Conservation (phyloP, 1,140 invertebrate species). For the Tetragnatha versicolor region DNA sequence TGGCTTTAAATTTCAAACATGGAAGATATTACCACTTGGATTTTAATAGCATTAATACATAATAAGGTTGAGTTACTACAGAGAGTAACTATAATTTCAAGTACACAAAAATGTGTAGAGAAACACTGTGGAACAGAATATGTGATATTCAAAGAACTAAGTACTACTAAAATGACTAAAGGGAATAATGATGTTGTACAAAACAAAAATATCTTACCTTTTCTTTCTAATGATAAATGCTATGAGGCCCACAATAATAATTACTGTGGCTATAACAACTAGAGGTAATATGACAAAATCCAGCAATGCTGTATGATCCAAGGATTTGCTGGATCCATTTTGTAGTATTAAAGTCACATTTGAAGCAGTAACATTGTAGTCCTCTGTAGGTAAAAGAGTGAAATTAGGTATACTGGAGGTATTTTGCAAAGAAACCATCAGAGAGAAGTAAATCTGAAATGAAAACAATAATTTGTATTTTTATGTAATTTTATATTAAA, state of each 20-base stretch:
- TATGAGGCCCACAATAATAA: constrained; percentile 34
- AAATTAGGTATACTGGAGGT: constrained; percentile 22
- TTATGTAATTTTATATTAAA: no score
- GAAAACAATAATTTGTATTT: no score
- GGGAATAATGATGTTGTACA: background rate
- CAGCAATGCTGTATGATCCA: background rate
- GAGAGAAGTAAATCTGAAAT: no score
- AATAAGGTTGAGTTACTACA: no score
- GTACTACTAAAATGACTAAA: no score
- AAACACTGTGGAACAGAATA: no score
- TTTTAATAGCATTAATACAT: no score
- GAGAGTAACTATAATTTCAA: no score
- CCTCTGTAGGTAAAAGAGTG: constrained; percentile 19
- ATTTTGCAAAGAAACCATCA: constrained; percentile 38
- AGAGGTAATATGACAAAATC: constrained; percentile 50
- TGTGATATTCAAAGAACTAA: no score
- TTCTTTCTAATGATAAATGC: constrained; percentile 48
- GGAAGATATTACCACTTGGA: no score
- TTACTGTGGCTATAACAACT: background rate
- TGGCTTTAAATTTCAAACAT: no score
- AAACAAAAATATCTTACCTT: background rate
- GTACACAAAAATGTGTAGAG: no score
- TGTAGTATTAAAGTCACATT: constrained; percentile 29
- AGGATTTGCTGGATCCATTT: background rate
- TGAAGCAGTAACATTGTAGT: constrained; percentile 22